Conservation (phyloP, 2,113 vertebrate genomes). For the Cheilinus undulatus region DNA sequence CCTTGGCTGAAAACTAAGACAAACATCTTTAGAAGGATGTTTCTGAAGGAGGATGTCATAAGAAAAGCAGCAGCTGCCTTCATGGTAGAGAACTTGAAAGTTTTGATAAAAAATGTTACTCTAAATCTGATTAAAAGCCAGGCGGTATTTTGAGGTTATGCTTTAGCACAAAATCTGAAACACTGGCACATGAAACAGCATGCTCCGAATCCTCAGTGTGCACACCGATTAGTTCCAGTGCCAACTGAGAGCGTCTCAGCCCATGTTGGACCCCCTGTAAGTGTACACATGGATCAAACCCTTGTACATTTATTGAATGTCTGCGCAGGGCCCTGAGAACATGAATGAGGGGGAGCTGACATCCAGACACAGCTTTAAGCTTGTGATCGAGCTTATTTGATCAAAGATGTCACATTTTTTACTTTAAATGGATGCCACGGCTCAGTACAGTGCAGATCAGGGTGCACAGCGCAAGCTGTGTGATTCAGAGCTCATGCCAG, state of each 20-base stretch:
- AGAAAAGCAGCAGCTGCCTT: neutral
- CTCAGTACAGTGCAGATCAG: neutral
- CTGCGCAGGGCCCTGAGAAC: neutral
- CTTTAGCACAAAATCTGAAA: constrained; percentile 3
- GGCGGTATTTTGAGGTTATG: neutral
- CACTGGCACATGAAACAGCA: neutral
- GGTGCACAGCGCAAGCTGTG: neutral
- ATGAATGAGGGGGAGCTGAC: constrained; percentile 12
- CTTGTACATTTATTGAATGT: constrained; percentile 14
- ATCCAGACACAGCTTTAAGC: constrained; percentile 2
- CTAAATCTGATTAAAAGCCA: constrained; percentile 10
- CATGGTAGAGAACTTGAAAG: neutral
- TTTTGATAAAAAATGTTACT: neutral
- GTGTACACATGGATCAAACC: constrained; percentile 16
- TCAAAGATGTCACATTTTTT: constrained; percentile 12
- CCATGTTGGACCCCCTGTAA: constrained; percentile 25
- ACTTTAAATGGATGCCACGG: constrained; percentile 17
- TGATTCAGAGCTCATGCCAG: constrained; percentile 11
- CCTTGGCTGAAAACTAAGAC: constrained; percentile 9
- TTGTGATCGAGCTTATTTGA: constrained; percentile 5
- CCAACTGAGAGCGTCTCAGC: constrained; percentile 26
- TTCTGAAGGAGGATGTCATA: neutral
- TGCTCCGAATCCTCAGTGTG: constrained; percentile 21
- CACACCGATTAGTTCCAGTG: constrained; percentile 36
- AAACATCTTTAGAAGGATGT: constrained; percentile 1